Base-by-base conservation (phyloP, 2,113 vertebrate species). In the Petrocephalus microphthalmus region DNA sequence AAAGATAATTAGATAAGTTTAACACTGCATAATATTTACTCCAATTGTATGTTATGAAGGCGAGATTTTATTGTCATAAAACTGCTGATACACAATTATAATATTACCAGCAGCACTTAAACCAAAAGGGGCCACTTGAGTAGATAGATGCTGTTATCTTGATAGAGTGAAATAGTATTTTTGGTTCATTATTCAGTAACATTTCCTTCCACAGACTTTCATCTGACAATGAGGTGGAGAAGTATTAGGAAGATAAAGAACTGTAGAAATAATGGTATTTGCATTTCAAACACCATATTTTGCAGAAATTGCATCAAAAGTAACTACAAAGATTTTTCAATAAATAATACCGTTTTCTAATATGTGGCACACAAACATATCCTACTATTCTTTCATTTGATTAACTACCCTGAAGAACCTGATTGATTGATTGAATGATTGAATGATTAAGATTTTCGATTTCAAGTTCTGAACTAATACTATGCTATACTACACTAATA, bases 1-100 rank as follows among this genome's bases (percentile, higher is more conserved):
- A 74, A 78, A 33, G 33, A 42, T 78, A 78, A 78, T 42, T 42
- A 78, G 13, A 74, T 37, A 74, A 74, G 94, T 42, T 95, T 96
- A 95, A 94, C 20, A 93, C 92, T 45, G 1, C 42, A 51, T 95
- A 94, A 94, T 92, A 96, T 95, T 95, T 93, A 93, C 93, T 94
- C 91, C 95, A 95, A 96, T 95, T 96, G 95, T 94, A 95, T 92
- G 94, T 94, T 94, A 95, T 96, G 95, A 95, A 95, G 95, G 91
- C 89, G 91, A 93, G 93, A 47, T 90, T 47, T 87, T 93, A 94
- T 94, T 94, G 95, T 95, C 90, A 90, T 92, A 91, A 94, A 93
- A 93, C 92, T 90, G 92, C 92, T 87, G 94, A 94, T 93, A 94
- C 92, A 94, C 94, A 95, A 96, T 96, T 96, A 95, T 91, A 78